Base-by-base conservation (phyloP, 2,113 vertebrate species). In the Corapipo altera region DNA sequence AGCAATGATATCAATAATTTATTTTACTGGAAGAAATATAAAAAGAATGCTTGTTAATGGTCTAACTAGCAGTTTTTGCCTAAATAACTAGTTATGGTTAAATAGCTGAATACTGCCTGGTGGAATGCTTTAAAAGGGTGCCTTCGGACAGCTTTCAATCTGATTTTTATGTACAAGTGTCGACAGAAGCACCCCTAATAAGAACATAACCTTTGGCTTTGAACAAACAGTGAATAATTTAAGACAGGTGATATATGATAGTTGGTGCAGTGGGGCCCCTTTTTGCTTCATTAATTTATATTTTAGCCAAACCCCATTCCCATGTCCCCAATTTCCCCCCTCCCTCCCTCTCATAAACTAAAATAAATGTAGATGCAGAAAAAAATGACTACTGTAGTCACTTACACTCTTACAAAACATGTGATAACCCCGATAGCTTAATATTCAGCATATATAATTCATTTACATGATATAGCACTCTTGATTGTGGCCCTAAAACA, bases 1-100 rank as follows among this genome's bases (percentile, higher is more conserved):
- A 98, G 98, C 98, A 99, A 98, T 99, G 98, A 98, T 99, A 99
- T 98, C 98, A 98, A 99, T 99, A 98, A 98, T 98, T 98, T 98
- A 98, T 98, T 98, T 98, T 98, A 99, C 98, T 98, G 98, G 98
- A 99, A 99, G 98, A 98, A 98, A 98, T 98, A 99, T 99, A 98
- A 98, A 99, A 98, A 99, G 98, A 98, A 99, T 98, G 98, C 97
- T 97, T 98, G 96, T 98, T 94, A 97, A 98, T 98, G 98, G 97
- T 97, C 98, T 98, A 98, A 98, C 97, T 98, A 98, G 97, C 97
- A 97, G 97, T 80, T 98, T 97, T 98, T 98, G 98, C 97, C 97
- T 98, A 98, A 98, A 97, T 97, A 97, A 97, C 98, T 98, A 98
- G 97, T 97, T 98, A 98, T 98, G 98, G 93, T 98, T 98, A 96